Evolutionary conservation across 2,113 vertebrate genomes (phyloP), one percentile per base, ranked within the genome.

Genomic region (Salminus brasiliensis): DNA sequence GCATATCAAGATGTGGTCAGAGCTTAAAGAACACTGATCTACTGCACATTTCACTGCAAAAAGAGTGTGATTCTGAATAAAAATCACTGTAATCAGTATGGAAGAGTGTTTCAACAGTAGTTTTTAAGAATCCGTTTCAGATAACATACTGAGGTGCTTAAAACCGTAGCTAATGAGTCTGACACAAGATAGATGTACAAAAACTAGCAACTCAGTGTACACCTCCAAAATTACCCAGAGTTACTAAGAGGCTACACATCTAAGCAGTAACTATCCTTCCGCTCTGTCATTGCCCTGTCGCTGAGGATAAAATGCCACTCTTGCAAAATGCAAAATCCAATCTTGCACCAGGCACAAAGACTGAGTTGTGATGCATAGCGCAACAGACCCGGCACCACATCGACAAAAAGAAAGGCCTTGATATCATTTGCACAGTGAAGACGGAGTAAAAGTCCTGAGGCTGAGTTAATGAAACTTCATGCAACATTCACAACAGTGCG

Each of bases 301-400:
- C 45, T 39, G n/a, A 21, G 49, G 10, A 27, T 41, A 39, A 67
- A 76, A 39, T 76, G 74, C 60, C 25, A 23, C 59, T 76, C 59
- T 65, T 76, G 43, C 43, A 76, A 65, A 76, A 76, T 66, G 29
- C 74, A 49, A 76, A 66, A 76, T 76, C 62, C 32, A 76, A 39
- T 76, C 62, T 67, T 36, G 25, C 23, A 25, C n/a, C 47, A 68
- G 25, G 25, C 47, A 67, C 47, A 76, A 34, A 66, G 47, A 8
- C 16, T 76, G 25, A 43, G 32, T 34, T 34, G 41, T 67, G 16
- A 63, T 67, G 25, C 62, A 67, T 32, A 39, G 23, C 15, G 25
- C 32, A 66, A 49, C 30, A 66, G 30, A 76, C 29, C 30, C 30
- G 49, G 45, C 18, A 29, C 45, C 32, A 76, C 32, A 52, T 36